A percentile compares a stretch with the other conserved stretches of the same genome.
Conservation (phyloP, 2,113 vertebrate genomes). For the Onychorhynchus coronatus region DNA sequence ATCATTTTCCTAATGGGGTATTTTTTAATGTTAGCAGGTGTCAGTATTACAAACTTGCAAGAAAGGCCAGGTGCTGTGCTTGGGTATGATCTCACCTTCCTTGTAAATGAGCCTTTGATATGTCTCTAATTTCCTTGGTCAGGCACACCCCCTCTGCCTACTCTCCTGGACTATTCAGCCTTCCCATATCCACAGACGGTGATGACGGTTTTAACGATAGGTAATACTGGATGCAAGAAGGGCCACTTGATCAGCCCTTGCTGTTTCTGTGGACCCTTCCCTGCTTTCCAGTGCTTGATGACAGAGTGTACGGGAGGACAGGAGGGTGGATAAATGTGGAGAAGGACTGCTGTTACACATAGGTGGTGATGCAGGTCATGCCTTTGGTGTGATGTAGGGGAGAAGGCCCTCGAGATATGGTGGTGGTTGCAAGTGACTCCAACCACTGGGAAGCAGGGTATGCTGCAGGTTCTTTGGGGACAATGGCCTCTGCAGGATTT, state of each 20-base stretch:
- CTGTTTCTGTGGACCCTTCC: background rate
- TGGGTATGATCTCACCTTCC: background rate
- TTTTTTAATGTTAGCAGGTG: background rate
- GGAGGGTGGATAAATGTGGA: fast-evolving
- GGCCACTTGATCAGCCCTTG: background rate
- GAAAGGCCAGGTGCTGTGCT: background rate
- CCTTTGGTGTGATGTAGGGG: background rate
- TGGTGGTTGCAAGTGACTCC: background rate
- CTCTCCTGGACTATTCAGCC: background rate
- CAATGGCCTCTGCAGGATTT: background rate
- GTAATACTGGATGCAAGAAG: background rate
- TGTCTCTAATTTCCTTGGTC: background rate
- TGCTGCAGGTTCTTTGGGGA: background rate
- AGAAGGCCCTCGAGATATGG: background rate
- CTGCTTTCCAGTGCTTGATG: background rate
- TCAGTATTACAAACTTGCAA: background rate
- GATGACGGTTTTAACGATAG: fast-evolving
- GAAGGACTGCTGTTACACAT: background rate
- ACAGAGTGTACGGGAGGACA: background rate
- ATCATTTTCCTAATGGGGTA: background rate
- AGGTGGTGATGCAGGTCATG: background rate
- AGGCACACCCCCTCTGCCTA: background rate
- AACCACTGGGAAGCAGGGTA: background rate
- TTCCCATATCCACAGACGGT: fast-evolving
- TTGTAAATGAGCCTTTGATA: background rate